phyloP scores from a whole-genome alignment of 2,888 invertebrate species.

The Ischnura elegans region DNA sequence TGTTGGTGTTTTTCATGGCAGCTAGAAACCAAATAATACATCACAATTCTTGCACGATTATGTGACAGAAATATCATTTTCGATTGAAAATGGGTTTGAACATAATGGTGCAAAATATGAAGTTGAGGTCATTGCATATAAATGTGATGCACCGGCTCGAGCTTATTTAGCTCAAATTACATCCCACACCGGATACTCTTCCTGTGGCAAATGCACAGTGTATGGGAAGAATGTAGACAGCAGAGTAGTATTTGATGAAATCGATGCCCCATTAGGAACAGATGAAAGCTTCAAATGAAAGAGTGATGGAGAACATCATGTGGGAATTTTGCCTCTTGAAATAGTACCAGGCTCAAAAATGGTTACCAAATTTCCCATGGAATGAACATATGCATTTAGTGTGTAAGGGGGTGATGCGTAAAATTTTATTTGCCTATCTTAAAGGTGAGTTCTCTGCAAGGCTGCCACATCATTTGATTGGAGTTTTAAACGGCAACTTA shows the following conservation, averaged over 20 bases:
- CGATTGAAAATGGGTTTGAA: neutral
- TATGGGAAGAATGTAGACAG: neutral
- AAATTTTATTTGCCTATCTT: neutral
- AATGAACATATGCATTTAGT: conserved; percentile 11
- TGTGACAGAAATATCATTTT: neutral
- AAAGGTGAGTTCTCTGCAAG: neutral
- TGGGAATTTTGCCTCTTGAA: neutral
- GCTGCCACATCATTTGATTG: neutral
- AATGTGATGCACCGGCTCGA: neutral
- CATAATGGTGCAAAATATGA: neutral
- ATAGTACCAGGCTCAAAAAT: neutral
- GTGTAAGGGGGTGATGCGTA: neutral
- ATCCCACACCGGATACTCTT: neutral
- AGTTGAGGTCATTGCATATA: neutral
- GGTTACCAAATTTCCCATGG: neutral
- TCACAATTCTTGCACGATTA: neutral
- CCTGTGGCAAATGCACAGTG: conserved; percentile 1
- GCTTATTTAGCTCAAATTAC: neutral
- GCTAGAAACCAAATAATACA: too few species aligned
- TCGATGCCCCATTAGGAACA: neutral
- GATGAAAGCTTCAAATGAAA: neutral
- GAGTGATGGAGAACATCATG: neutral
- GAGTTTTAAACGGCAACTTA: neutral
- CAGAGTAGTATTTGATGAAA: neutral
- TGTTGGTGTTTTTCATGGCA: too few species aligned